phyloP scores from a whole-genome alignment of 2,113 vertebrate genomes.

The Chinchilla lanigera region DNA sequence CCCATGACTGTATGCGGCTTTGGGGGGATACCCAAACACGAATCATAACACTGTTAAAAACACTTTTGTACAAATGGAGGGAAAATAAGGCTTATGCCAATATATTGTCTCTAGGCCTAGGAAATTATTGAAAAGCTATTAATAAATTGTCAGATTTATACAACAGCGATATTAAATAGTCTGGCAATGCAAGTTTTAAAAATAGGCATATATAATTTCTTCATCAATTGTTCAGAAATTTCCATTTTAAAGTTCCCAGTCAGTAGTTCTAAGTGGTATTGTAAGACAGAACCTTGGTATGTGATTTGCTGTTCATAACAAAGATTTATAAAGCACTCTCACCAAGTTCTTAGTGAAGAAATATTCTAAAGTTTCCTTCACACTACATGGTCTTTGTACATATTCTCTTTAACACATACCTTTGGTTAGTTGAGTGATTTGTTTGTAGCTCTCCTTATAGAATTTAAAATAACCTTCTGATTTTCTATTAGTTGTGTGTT shows the following conservation, averaged over 20 bases:
- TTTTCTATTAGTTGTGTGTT: background rate
- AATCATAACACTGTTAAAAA: background rate
- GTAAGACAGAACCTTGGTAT: background rate
- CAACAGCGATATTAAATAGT: background rate
- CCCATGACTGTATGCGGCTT: too few relatives aligned
- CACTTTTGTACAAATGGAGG: background rate
- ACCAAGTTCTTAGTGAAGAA: background rate
- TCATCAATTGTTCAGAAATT: background rate
- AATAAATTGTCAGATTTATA: background rate
- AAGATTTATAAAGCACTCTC: background rate
- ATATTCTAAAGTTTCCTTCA: background rate
- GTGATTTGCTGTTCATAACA: background rate
- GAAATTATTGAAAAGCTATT: background rate
- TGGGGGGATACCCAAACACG: too few relatives aligned
- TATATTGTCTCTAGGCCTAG: background rate
- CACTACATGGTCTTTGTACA: background rate
- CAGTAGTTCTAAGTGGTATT: background rate
- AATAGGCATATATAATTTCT: background rate
- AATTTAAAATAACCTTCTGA: conserved; percentile 30
- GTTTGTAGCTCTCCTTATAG: background rate
- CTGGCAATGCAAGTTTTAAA: background rate
- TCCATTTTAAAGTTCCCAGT: background rate
- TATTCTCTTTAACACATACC: background rate
- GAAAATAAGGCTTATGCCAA: background rate
- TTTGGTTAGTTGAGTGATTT: background rate